phyloP scores from a whole-genome alignment of 2,113 vertebrate genomes.

The Orycteropus afer region DNA sequence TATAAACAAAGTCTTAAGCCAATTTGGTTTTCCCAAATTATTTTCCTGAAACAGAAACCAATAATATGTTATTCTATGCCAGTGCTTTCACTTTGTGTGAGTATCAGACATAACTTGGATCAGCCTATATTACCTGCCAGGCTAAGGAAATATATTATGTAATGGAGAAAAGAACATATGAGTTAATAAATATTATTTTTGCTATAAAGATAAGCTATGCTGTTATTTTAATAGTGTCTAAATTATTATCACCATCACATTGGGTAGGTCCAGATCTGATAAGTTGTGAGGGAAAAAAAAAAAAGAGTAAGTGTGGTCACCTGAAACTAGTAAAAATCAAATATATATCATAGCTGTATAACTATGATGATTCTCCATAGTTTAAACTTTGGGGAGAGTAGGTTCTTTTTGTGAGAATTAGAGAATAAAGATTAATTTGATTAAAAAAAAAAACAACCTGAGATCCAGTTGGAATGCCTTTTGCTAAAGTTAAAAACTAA shows the following conservation, averaged over 20 bases:
- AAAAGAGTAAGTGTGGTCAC: not conserved
- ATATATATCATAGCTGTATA: not conserved
- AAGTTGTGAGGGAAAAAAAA: not conserved
- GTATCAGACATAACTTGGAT: not conserved
- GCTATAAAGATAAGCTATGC: not conserved
- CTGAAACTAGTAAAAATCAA: constrained; percentile 29
- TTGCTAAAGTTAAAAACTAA: constrained; percentile 16
- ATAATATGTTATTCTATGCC: not conserved
- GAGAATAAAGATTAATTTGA: not conserved
- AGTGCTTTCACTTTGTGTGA: not conserved
- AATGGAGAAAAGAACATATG: not conserved
- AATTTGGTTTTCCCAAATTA: not conserved
- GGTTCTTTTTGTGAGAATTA: not conserved
- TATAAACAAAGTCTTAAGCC: not conserved
- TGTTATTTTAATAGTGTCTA: constrained; percentile 13
- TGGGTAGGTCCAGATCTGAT: not conserved
- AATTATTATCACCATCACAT: not conserved
- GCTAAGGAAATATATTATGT: not conserved
- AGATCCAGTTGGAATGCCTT: not conserved
- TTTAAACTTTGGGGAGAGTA: not conserved
- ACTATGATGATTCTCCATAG: not conserved
- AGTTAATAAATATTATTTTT: constrained; percentile 25
- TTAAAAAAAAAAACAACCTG: constrained; percentile 17
- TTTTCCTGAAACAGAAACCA: constrained; percentile 13
- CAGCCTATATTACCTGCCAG: not conserved